Evolutionary conservation across 2,797 vertebrate genomes (phyloP).

Genomic region (Huso huso): DNA sequence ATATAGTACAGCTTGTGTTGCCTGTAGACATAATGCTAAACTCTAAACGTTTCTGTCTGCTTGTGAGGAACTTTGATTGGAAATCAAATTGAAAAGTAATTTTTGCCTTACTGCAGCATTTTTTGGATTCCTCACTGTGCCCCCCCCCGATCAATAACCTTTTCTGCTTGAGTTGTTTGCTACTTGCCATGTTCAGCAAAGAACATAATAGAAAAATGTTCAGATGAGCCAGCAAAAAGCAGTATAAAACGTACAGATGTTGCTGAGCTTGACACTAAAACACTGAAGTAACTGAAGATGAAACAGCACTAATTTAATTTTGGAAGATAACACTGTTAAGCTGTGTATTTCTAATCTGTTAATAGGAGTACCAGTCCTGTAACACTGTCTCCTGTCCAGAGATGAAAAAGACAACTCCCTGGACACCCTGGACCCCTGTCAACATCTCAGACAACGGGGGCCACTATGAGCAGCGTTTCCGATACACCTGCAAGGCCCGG

Average conservation of each 20-base stretch:
- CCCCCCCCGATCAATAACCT: constrained; percentile 46
- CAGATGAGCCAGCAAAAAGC: constrained; percentile 26
- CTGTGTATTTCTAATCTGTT: background rate
- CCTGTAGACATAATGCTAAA: too few relatives aligned
- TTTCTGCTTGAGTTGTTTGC: constrained; percentile 46
- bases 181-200: constrained; percentile 42
- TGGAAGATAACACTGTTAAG: background rate
- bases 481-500: constrained; percentile 91
- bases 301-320: constrained; percentile 6
- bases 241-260: constrained; percentile 10
- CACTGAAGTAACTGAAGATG: background rate
- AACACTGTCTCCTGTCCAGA: constrained; percentile 85
- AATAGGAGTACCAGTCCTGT: constrained; percentile 88
- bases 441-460: constrained; percentile 95
- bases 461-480: constrained; percentile 91
- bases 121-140: background rate
- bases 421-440: constrained; percentile 93
- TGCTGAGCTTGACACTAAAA: constrained; percentile 7
- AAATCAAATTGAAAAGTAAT: constrained; percentile 22
- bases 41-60: background rate
- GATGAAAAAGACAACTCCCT: constrained; percentile 93
- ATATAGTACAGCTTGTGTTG: too few relatives aligned
- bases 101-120: constrained; percentile 9
- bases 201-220: constrained; percentile 33
- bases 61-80: constrained; percentile 12